Evolutionary conservation across 1,140 invertebrate genomes (phyloP).

Genomic region (Goniozus legneri): DNA sequence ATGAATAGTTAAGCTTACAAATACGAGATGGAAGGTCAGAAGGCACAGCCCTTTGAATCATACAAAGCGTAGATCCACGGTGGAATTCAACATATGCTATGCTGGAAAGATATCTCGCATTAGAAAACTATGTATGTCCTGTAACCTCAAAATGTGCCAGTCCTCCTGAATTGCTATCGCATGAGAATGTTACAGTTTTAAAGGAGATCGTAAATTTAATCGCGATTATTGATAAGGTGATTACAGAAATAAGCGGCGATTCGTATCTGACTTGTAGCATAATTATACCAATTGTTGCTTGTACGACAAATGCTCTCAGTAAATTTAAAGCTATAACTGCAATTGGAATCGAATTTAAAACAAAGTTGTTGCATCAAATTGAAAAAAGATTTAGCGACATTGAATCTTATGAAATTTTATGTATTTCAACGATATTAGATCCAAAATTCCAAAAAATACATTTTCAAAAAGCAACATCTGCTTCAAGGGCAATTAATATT

Average conservation of each 20-base stretch:
- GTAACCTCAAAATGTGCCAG: conserved; percentile 31
- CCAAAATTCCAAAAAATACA: conserved; percentile 13
- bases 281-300: conserved; percentile 40
- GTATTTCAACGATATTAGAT: conserved; percentile 38
- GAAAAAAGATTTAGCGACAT: conserved; percentile 30
- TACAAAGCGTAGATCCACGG: conserved; percentile 23
- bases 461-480: conserved; percentile 40
- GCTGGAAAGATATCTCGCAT: conserved; percentile 29
- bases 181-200: conserved; percentile 30
- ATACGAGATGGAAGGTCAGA: conserved; percentile 16
- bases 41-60: conserved; percentile 1
- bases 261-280: conserved; percentile 45
- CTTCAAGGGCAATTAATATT: neutral
- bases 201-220: conserved; percentile 33
- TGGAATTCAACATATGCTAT: conserved; percentile 41
- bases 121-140: conserved; percentile 30
- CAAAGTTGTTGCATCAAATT: neutral
- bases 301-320: conserved; percentile 20
- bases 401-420: conserved; percentile 26
- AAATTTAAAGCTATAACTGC: conserved; percentile 21
- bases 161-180: conserved; percentile 32
- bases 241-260: conserved; percentile 43
- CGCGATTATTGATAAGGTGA: conserved; percentile 39
- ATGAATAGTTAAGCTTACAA: conserved; percentile 18
- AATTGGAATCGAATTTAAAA: conserved; percentile 20